phyloP scores from a whole-genome alignment of 2,113 vertebrate species.

The Condylura cristata region DNA sequence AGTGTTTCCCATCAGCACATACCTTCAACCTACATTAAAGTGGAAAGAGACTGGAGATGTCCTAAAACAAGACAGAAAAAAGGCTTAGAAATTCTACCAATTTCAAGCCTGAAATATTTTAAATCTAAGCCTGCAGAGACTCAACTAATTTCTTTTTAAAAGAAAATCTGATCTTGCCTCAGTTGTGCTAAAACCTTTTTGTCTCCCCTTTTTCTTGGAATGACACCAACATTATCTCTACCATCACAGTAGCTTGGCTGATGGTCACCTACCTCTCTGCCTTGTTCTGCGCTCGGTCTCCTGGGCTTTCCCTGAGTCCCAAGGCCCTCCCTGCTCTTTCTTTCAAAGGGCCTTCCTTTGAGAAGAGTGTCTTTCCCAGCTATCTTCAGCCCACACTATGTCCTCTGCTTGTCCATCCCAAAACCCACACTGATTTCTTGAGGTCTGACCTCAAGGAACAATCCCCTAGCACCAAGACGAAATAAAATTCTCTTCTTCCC shows the following conservation, averaged over 20 bases:
- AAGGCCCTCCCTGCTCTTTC: neutral
- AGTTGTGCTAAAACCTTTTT: neutral
- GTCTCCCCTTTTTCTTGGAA: neutral
- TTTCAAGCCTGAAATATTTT: neutral
- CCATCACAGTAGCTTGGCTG: neutral
- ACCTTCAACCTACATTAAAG: neutral
- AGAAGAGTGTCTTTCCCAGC: neutral
- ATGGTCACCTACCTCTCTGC: fast-evolving
- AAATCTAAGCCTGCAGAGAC: neutral
- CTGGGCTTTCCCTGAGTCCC: neutral
- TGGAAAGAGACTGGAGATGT: neutral
- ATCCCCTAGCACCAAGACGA: neutral
- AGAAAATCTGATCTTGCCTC: neutral
- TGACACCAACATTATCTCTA: neutral
- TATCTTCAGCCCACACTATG: too few species aligned
- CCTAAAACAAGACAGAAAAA: neutral
- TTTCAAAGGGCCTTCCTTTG: too few species aligned
- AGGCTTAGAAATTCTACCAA: neutral
- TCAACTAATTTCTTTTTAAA: neutral
- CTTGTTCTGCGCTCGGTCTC: too few species aligned
- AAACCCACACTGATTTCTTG: neutral
- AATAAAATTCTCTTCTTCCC: neutral
- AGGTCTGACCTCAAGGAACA: neutral
- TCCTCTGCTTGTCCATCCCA: neutral
- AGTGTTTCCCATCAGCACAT: neutral